Base-by-base conservation (phyloP, 1,140 invertebrate species). In the Lerema accius region DNA sequence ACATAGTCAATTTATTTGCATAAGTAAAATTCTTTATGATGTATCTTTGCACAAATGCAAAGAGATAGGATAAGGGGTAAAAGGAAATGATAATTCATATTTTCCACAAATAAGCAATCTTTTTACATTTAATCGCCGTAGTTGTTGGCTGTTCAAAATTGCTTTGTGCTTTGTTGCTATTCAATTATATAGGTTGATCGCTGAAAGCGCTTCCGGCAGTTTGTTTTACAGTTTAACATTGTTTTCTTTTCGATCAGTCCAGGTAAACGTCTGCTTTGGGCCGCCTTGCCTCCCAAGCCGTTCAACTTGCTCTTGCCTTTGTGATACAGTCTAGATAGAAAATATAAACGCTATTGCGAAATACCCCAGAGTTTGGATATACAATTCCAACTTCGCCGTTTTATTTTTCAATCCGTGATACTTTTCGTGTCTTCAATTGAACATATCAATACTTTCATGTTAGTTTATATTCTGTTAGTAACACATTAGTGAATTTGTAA, bases 211-310 rank as follows among this genome's bases (percentile, higher is more conserved):
- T 78, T 58, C 63, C 64, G 73, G 78, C 59, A 78, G 73, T 82
- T 83, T 84, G 82, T 83, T 83, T 84, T 78, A 78, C 69, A 87
- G 78, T 87, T 85, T 82, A 82, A 86, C 75, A 84, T 84, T 86
- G 77, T 84, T 86, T 77, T 74, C 72, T 80, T 80, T 83, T 76
- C 80, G 73, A 83, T 86, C 78, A 73, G 71, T 73, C 53, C 62
- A 78, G 69, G 76, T 68, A 74, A 76, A 78, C 73, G 71, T 83
- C 72, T 84, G 71, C 76, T 80, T 74, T 74, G 75, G 70, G 64
- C 62, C 65, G 62, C 49, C 49, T 55, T 37, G 56, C 53, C 66
- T 76, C 69, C 63, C 70, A 50, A 65, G 67, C 50, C 67, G 67
- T 66, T 73, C 71, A 70, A 78, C 67, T 78, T 71, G 55, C 70